Base-by-base conservation (phyloP, 2,888 invertebrate species). In the Rhagonycha fulva region DNA sequence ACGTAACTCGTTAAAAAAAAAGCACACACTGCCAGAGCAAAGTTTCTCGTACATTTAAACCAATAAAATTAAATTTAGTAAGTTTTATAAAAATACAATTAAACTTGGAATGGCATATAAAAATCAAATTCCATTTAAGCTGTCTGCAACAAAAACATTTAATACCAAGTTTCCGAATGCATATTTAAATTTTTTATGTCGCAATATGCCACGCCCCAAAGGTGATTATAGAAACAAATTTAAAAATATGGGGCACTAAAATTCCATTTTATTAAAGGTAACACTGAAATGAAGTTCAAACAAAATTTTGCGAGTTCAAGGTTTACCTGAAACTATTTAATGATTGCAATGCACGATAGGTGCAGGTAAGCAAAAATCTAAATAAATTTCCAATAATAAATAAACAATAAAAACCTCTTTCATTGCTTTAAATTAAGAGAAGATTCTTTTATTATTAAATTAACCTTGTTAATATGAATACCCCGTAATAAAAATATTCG, bases 401-500 rank as follows among this genome's bases (percentile, higher is more conserved):
- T 47, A 47, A 47, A 47, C 47, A 47, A 47, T 47, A 47, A 47
- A 47, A 47, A 47, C n/a, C 47, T 47, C 47, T n/a, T 47, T 47
- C 47, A n/a, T 47, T n/a, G 47, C 47, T 47, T 47, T 47, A 47
- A 47, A 47, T 47, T 47, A 47, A 47, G 47, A 47, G 47, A 7
- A 47, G 47, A 47, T 47, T 47, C 47, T 47, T 47, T 47, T 47
- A 47, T 47, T 47, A 47, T 47, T 47, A 47, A 47, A 47, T 47
- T 47, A 47, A 47, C 47, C 47, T 47, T 47, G 47, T 47, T 47
- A 47, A 47, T 47, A 47, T 47, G 47, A 47, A 47, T 47, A 47
- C 12, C 47, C 12, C 47, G 70, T 71, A 61, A 32, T 67, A 71
- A 24, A 62, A 67, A 72, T 72, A 47, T 76, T 76, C 62, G 47